Percentiles rank a stretch among this genome's conserved stretches.
These are phyloP conservation scores for Rotaria macrura DNA, from an alignment of 2,888 invertebrate species.

Conservation along the genomic window DNA sequence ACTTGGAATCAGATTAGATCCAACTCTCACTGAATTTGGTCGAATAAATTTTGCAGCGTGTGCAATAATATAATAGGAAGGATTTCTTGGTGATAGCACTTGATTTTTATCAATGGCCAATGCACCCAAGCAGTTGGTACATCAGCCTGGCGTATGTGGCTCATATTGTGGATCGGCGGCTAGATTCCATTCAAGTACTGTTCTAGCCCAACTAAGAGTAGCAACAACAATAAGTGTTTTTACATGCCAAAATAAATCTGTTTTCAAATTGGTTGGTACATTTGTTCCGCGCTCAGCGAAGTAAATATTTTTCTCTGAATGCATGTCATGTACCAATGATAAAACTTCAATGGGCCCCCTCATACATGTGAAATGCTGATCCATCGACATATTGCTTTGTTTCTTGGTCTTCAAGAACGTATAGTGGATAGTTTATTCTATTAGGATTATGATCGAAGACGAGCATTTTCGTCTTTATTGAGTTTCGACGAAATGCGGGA, in stretches of 20 bases:
- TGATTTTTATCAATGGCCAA: conserved; percentile 31
- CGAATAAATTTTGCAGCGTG: conserved; percentile 35
- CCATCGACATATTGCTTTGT: conserved; percentile 34
- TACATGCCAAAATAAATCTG: conserved; percentile 33
- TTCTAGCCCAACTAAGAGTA: conserved; percentile 32
- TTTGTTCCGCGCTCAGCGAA: conserved; percentile 35
- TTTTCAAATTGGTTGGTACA: conserved; percentile 32
- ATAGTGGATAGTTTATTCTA: conserved; percentile 30
- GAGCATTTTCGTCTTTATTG: conserved; percentile 34
- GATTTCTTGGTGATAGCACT: conserved; percentile 17
- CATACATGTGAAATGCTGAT: conserved; percentile 36
- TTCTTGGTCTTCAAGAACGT: conserved; percentile 33
- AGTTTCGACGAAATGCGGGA: conserved; percentile 26
- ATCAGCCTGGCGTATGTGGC: conserved; percentile 35
- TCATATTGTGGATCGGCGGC: conserved; percentile 34
- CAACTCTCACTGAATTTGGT: conserved; percentile 31
- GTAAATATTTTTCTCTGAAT: conserved; percentile 35
- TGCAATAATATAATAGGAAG: conserved; percentile 35
- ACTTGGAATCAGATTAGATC: not conserved
- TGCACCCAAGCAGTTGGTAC: conserved; percentile 35
- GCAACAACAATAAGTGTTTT: conserved; percentile 35
- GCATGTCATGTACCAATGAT: not conserved
- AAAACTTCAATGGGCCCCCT: conserved; percentile 29
- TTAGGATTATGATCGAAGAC: conserved; percentile 36
- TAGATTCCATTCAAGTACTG: conserved; percentile 36